Evolutionary conservation across 2,113 vertebrate species (phyloP).

Genomic region (Leucopsar rothschildi): DNA sequence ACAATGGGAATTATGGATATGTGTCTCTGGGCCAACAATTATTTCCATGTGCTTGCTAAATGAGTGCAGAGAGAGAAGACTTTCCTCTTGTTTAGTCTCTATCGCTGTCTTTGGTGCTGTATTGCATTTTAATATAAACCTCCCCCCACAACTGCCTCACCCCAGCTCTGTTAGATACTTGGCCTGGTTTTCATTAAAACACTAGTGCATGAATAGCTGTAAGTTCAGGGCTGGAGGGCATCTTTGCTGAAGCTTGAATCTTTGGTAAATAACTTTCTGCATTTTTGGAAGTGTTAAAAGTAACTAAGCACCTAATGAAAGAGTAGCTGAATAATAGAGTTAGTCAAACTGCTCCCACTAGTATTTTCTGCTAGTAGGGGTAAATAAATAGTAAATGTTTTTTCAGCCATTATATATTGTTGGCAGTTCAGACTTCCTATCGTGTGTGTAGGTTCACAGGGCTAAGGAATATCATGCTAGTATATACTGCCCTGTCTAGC

Average conservation of each 20-base stretch:
- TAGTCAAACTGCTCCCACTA: not conserved
- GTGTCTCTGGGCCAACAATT: constrained; percentile 23
- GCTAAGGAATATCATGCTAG: not conserved
- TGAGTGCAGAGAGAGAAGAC: not conserved
- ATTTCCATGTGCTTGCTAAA: constrained; percentile 52
- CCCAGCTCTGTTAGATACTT: not conserved
- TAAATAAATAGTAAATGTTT: constrained; percentile 13
- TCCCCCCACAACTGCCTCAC: not conserved
- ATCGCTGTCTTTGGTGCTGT: constrained; percentile 15
- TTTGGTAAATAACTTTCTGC: not conserved
- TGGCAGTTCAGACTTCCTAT: not conserved
- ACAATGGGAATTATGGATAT: constrained; percentile 31
- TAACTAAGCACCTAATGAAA: not conserved
- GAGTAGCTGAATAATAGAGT: not conserved
- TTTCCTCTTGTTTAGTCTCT: constrained; percentile 36
- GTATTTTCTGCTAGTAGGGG: not conserved
- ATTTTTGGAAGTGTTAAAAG: not conserved
- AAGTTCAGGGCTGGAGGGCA: constrained; percentile 4
- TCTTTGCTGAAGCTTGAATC: not conserved
- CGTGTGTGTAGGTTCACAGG: not conserved
- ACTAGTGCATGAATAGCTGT: not conserved
- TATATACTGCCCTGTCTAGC: not conserved
- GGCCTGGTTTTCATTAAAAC: constrained; percentile 48
- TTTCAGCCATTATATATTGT: not conserved
- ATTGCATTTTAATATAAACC: constrained; percentile 36